These are phyloP conservation scores for Neoitamus cyanurus DNA, from an alignment of 2,888 invertebrate genomes.

Conservation along the genomic window DNA sequence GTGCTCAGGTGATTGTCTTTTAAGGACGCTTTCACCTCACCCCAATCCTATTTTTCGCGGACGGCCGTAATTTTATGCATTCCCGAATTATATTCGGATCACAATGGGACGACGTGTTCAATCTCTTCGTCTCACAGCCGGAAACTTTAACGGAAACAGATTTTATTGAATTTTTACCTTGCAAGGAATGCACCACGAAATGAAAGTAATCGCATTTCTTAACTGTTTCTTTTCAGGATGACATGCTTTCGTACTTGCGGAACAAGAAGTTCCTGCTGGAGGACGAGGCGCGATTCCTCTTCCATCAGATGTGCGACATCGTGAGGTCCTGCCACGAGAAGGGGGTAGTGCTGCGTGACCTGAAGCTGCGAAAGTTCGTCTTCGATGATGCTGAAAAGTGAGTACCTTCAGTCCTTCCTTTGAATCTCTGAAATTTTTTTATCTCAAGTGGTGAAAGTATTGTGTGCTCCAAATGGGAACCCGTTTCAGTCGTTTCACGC, in stretches of 20 bases:
- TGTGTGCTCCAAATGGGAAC: constrained; percentile 25
- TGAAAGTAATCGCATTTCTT: not conserved
- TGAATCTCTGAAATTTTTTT: not conserved
- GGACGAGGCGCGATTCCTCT: constrained; percentile 82
- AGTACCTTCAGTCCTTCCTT: constrained; percentile 62
- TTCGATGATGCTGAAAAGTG: constrained; percentile 88
- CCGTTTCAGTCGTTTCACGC: not conserved
- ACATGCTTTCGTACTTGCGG: constrained; percentile 89
- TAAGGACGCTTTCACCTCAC: constrained; percentile 18
- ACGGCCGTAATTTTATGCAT: constrained; percentile 12
- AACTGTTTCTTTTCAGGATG: constrained; percentile 71
- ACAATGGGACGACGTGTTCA: not conserved
- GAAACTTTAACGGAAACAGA: constrained; percentile 21
- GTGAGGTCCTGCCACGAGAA: constrained; percentile 88
- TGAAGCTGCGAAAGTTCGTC: constrained; percentile 93
- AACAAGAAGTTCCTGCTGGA: constrained; percentile 83
- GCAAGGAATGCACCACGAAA: not conserved
- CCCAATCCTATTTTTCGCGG: constrained; percentile 13
- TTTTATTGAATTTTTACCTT: not conserved
- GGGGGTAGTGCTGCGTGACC: constrained; percentile 89
- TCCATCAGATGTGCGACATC: constrained; percentile 86
- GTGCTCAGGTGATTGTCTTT: constrained; percentile 27
- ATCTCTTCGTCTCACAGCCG: not conserved
- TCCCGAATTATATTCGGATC: not conserved
- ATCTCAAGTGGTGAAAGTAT: constrained; percentile 19